phyloP scores from a whole-genome alignment of 2,797 vertebrate species.

The Coreius guichenoti region DNA sequence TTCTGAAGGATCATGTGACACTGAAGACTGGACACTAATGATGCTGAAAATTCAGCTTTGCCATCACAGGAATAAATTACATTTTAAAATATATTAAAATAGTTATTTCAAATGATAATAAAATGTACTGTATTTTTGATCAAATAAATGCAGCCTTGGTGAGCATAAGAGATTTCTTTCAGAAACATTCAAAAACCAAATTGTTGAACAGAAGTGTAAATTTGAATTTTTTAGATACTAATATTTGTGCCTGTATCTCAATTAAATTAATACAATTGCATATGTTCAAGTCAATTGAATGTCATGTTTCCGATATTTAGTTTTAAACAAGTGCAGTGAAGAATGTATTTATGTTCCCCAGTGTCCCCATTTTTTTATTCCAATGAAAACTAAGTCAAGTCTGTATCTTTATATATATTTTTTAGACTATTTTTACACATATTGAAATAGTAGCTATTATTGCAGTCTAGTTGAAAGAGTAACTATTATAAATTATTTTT shows the following conservation, averaged over 20 bases:
- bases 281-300: neutral
- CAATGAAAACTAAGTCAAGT: constrained; percentile 21
- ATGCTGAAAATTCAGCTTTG: neutral
- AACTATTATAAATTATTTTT: constrained; percentile 21
- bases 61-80: neutral
- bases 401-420: constrained; percentile 19
- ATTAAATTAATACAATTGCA: neutral
- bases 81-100: neutral
- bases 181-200: neutral
- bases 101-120: neutral
- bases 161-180: neutral
- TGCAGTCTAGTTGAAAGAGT: constrained; percentile 31
- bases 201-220: too few relatives aligned
- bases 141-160: neutral
- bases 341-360: constrained; percentile 13
- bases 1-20: neutral
- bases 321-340: neutral
- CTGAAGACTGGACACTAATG: neutral
- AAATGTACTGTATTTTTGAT: neutral
- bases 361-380: constrained; percentile 26
- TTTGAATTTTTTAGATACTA: neutral
- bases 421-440: neutral
- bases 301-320: neutral
- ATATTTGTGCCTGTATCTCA: neutral
- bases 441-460: constrained; percentile 19